Conservation (phyloP, 2,113 vertebrate species). For the Gnathonemus echidnorhynchus region DNA sequence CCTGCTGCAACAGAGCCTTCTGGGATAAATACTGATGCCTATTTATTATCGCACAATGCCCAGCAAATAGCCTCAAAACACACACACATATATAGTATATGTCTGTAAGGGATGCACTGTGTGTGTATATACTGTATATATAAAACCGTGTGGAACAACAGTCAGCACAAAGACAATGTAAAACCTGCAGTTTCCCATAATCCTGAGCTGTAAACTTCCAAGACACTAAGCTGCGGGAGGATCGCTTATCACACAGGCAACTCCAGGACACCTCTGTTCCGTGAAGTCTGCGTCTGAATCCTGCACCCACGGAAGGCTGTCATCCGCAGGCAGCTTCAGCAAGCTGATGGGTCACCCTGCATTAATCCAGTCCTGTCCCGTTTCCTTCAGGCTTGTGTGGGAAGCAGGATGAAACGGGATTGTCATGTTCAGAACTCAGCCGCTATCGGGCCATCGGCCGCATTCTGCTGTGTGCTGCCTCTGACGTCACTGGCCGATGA, state of each 20-base stretch:
- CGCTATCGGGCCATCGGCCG: not conserved
- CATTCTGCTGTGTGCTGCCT: not conserved
- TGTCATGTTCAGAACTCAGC: not conserved
- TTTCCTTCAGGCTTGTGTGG: not conserved
- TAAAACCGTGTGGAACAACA: not conserved
- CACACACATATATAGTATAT: not conserved
- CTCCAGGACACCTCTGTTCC: not conserved
- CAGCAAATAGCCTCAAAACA: constrained; percentile 4
- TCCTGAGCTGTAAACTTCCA: not conserved
- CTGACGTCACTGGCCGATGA: not conserved
- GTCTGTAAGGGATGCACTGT: not conserved
- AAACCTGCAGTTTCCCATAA: not conserved
- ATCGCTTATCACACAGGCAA: not conserved
- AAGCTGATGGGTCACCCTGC: not conserved
- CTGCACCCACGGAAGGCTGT: not conserved
- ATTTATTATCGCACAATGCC: not conserved
- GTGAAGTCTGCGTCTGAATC: not conserved
- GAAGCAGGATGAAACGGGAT: not conserved
- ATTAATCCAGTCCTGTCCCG: not conserved
- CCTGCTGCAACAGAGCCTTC: not conserved
- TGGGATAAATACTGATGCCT: constrained; percentile 12
- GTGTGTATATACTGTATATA: not conserved
- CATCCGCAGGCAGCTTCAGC: not conserved
- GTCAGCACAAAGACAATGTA: not conserved
- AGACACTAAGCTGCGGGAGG: not conserved